phyloP scores from a whole-genome alignment of 2,797 vertebrate species.

The Brachyrhaphis roseni region DNA sequence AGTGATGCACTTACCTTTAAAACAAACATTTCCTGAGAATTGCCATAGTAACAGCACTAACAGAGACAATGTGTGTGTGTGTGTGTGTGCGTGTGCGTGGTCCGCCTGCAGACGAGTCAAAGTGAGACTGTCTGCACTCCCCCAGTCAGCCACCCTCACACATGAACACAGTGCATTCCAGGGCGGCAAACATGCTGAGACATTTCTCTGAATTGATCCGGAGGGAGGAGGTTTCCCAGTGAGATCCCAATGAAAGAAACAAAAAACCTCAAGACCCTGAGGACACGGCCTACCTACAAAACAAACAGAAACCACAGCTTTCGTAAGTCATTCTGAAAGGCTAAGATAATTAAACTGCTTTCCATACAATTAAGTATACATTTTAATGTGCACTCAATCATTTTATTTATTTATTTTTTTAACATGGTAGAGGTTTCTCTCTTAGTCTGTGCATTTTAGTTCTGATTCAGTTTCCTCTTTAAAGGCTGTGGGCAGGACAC shows the following conservation, averaged over 20 bases:
- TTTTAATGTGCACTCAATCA: no score
- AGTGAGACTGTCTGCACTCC: slow-evolving; percentile 61
- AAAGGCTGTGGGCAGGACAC: slow-evolving; percentile 73
- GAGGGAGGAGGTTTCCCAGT: slow-evolving; percentile 56
- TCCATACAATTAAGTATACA: background rate
- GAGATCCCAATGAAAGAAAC: slow-evolving; percentile 49
- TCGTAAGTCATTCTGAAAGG: slow-evolving; percentile 18
- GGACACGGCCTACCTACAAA: slow-evolving; percentile 51
- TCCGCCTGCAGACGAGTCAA: slow-evolving; percentile 49
- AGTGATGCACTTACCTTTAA: background rate
- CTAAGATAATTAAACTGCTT: slow-evolving; percentile 16
- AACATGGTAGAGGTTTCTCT: slow-evolving; percentile 27
- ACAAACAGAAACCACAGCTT: slow-evolving; percentile 56
- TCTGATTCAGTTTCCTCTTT: slow-evolving; percentile 80
- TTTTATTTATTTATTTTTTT: background rate
- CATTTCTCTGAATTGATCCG: slow-evolving; percentile 69
- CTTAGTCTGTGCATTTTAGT: slow-evolving; percentile 31
- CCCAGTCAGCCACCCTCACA: slow-evolving; percentile 29
- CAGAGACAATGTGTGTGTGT: slow-evolving; percentile 36
- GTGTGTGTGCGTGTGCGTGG: slow-evolving; percentile 26
- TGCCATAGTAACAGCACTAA: slow-evolving; percentile 48
- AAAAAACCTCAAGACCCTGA: slow-evolving; percentile 39
- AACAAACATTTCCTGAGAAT: slow-evolving; percentile 28
- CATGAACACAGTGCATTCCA: slow-evolving; percentile 62
- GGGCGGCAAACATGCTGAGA: slow-evolving; percentile 75